phyloP scores from a whole-genome alignment of 2,888 invertebrate genomes.

The Unio delphinus region DNA sequence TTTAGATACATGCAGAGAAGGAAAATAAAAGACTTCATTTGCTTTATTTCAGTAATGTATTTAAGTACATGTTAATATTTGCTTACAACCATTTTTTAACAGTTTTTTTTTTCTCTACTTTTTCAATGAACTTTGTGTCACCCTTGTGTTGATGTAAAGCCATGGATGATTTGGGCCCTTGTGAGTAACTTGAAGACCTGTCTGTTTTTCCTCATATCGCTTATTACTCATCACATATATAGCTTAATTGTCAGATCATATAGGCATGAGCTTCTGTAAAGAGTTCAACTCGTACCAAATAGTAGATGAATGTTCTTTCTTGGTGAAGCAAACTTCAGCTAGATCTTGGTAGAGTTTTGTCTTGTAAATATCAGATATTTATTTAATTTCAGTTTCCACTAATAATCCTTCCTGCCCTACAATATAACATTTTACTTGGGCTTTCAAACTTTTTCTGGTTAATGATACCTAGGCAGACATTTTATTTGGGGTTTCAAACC shows the following conservation, averaged over 20 bases:
- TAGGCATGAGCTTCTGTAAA: too few species aligned
- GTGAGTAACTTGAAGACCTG: conserved; percentile 56
- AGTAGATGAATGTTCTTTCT: background rate
- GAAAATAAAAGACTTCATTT: background rate
- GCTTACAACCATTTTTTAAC: conserved; percentile 5
- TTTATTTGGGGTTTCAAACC: too few species aligned
- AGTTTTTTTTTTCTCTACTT: conserved; percentile 3
- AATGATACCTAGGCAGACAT: too few species aligned
- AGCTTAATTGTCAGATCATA: background rate
- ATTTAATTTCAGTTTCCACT: too few species aligned
- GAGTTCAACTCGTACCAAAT: background rate
- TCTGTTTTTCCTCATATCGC: background rate
- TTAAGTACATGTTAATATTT: conserved; percentile 6
- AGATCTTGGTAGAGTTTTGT: background rate
- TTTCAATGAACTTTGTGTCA: conserved; percentile 22
- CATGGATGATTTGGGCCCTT: conserved; percentile 66
- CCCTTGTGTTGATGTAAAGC: conserved; percentile 43
- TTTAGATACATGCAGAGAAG: too few species aligned
- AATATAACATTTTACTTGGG: too few species aligned
- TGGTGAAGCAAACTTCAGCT: too few species aligned
- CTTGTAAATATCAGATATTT: background rate
- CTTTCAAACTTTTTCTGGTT: too few species aligned
- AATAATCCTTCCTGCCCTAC: too few species aligned
- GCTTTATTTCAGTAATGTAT: background rate
- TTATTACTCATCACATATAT: background rate